Evolutionary conservation across 1,140 invertebrate genomes (phyloP), one percentile per base, ranked within the genome.

Genomic region (Drosophila nikananu): DNA sequence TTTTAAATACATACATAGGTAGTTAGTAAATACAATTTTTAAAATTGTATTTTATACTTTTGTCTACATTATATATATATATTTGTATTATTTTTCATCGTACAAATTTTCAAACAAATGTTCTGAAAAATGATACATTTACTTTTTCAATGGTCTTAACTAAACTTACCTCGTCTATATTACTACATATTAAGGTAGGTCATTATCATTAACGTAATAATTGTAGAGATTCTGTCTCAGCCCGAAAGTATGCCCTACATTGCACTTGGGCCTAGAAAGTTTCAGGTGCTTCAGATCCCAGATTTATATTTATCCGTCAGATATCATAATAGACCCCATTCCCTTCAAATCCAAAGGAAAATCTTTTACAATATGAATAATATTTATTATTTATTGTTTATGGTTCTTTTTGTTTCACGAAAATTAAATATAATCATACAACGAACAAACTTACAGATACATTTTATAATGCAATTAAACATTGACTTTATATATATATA

Each of bases 391-490:
- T 86, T 82, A 86, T 86, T 82, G 51, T 73, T 86, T 81, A 73
- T 63, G 76, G 51, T 64, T 67, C 19, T 37, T 79, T 83, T 83
- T 77, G 55, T 81, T 86, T 86, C 78, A 89, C 59, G 84, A 89
- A 89, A 81, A 84, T 87, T 89, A 87, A 55, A 87, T 87, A 78
- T 87, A 87, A 89, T 87, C 81, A 86, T 86, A 87, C 84, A 87
- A 87, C 84, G 84, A 87, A 87, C 84, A 87, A 87, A 81, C 84
- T 87, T 87, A 87, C 60, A 89, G n/a, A 89, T 84, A 87, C 51
- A 79, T 81, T 83, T 78, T 84, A 70, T 75, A 84, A 87, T 87
- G 84, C 81, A 87, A 81, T 87, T 87, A 89, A 89, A 84, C 84
- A 87, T 87, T 87, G 84, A 87, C 84, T 87, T 87, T 84, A 78